Conservation (phyloP, 2,797 vertebrate species). For the Rhabdomys pumilio region DNA sequence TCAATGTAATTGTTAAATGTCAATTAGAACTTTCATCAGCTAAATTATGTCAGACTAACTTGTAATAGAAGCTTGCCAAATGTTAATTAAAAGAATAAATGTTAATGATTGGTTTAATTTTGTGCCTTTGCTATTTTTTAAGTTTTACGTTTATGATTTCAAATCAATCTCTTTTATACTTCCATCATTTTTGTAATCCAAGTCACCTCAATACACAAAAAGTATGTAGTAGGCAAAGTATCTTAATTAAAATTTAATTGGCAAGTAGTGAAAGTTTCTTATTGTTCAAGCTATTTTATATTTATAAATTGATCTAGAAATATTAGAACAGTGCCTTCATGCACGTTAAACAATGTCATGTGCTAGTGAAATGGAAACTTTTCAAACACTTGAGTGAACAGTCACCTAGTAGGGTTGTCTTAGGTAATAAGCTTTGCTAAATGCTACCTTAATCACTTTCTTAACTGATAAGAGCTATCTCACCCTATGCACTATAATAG, state of each 20-base stretch:
- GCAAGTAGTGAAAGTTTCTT: conserved; percentile 76
- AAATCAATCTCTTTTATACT: conserved; percentile 72
- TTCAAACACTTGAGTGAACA: not conserved
- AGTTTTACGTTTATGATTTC: conserved; percentile 70
- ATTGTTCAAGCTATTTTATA: conserved; percentile 41
- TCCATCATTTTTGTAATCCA: conserved; percentile 62
- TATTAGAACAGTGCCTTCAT: not conserved
- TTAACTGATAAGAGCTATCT: not conserved
- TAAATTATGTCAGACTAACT: conserved; percentile 78
- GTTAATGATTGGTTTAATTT: conserved; percentile 80
- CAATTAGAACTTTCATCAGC: conserved; percentile 79
- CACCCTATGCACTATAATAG: not conserved
- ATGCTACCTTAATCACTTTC: not conserved
- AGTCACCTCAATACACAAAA: conserved; percentile 29
- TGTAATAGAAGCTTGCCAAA: conserved; percentile 78
- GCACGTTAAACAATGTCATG: not conserved
- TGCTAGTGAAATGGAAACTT: conserved; percentile 13
- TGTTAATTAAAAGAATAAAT: conserved; percentile 80
- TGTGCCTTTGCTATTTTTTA: conserved; percentile 71
- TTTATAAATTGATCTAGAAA: conserved; percentile 34
- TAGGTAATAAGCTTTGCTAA: not conserved
- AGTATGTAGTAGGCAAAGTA: conserved; percentile 70
- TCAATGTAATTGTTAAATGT: conserved; percentile 83
- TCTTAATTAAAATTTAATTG: conserved; percentile 75
- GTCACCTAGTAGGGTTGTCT: not conserved